Evolutionary conservation across 2,797 vertebrate species (phyloP), one percentile per base, ranked within the genome.

Genomic region (Lophotriccus pileatus): DNA sequence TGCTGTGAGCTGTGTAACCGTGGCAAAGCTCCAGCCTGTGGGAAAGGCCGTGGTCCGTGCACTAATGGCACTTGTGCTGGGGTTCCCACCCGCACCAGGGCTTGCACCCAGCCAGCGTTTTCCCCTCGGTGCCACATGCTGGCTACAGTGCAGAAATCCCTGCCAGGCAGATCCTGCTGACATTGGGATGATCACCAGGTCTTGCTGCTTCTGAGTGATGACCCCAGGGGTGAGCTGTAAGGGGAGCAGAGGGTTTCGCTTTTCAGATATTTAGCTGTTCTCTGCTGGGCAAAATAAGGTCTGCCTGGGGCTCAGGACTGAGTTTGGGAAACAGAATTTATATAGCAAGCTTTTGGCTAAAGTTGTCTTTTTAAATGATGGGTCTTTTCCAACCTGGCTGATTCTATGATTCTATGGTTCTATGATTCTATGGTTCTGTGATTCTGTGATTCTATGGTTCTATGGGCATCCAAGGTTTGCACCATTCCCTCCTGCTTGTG

Each of bases 401-500:
- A 46, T 46, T 23, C 44, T 46, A 13, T 46, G 44, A 46, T 46
- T 46, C 44, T 46, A 14, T 47, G 1, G 13, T 41, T 41, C 39
- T 41, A 15, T 41, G 39, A 41, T 41, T 41, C 39, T 41, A 37
- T 37, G 37, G 12, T 37, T 37, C 37, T 37, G 12, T 37, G 37
- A 37, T 37, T 37, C 37, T 37, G 12, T 44, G 44, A 44, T 44
- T 21, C 44, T 44, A 12, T 44, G 44, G 21, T 44, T 44, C 44
- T 44, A 9, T 49, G 1, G 47, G 32, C 46, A 43, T 52, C n/a
- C 50, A 62, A 20, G 10, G n/a, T 81, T 84, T 60, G 25, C 41
- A 49, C 59, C 14, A 25, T 78, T 93, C 50, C 12, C 14, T 90
- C 67, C 74, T 90, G 63, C 76, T 86, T 28, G 36, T 95, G 93